phyloP scores from a whole-genome alignment of 1,140 invertebrate genomes.

The Lepidurus packardi region DNA sequence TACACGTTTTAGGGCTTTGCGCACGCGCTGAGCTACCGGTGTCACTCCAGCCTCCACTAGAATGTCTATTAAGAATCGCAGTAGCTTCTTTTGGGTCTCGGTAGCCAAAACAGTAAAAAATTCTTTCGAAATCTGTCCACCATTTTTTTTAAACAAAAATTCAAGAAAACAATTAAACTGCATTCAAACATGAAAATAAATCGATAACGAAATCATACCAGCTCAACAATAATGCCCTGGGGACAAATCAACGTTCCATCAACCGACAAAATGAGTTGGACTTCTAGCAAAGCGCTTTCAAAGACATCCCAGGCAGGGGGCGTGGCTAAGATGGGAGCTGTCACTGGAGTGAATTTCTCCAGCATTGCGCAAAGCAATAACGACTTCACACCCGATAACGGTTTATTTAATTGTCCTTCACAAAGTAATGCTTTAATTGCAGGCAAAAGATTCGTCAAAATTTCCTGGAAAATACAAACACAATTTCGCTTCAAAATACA shows the following conservation, averaged over 20 bases:
- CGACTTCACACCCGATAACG: background rate
- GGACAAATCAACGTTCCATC: slow-evolving; percentile 30
- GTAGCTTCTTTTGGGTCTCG: slow-evolving; percentile 41
- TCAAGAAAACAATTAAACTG: background rate
- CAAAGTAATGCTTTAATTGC: background rate
- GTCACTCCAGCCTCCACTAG: slow-evolving; percentile 37
- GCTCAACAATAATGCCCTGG: slow-evolving; percentile 30
- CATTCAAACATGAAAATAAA: no score
- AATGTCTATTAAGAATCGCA: slow-evolving; percentile 45
- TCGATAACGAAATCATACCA: background rate
- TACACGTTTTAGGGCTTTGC: slow-evolving; percentile 63
- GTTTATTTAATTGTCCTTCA: background rate
- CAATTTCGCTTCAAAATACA: background rate
- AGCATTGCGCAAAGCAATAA: slow-evolving; percentile 22
- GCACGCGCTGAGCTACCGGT: slow-evolving; percentile 43
- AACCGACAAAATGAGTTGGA: background rate
- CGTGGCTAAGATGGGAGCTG: background rate
- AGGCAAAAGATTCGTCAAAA: background rate
- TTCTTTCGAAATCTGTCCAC: slow-evolving; percentile 39
- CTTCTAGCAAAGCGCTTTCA: slow-evolving; percentile 21
- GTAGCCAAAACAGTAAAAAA: slow-evolving; percentile 41
- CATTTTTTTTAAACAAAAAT: background rate
- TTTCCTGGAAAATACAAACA: background rate
- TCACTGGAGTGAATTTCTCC: slow-evolving; percentile 26
- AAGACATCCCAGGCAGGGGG: slow-evolving; percentile 23